A percentile compares a stretch with the other conserved stretches of the same genome.
These are phyloP conservation scores for Mesorhabditis spiculigera DNA, from an alignment of 2,888 invertebrate species.

Conservation along the genomic window DNA sequence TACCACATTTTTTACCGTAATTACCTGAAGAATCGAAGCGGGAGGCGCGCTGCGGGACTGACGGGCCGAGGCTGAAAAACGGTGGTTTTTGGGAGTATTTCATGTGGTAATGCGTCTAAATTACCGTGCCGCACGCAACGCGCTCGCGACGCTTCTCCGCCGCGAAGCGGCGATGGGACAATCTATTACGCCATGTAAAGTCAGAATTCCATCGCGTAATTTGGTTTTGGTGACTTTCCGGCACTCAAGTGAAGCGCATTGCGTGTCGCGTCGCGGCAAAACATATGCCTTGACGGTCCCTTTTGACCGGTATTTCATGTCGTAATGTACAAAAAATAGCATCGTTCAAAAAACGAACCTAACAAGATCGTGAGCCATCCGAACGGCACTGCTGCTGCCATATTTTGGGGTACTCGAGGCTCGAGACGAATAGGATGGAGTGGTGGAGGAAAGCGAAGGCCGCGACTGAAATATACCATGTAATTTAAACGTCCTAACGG, in stretches of 20 bases:
- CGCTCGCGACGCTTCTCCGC: not conserved
- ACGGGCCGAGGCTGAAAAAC: conserved; percentile 35
- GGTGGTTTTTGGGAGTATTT: not conserved
- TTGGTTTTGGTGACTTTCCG: no score
- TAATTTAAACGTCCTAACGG: no score
- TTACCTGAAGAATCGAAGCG: conserved; percentile 33
- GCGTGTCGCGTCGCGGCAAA: no score
- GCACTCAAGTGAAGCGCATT: no score
- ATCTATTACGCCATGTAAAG: no score
- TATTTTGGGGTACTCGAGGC: conserved; percentile 4
- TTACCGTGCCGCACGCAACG: not conserved
- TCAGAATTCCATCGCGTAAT: no score
- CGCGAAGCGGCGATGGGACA: no score
- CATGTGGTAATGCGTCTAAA: not conserved
- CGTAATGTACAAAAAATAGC: no score
- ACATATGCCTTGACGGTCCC: no score
- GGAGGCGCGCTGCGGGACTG: conserved; percentile 37
- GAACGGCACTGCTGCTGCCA: not conserved
- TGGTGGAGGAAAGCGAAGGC: not conserved
- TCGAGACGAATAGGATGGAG: not conserved
- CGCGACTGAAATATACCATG: not conserved
- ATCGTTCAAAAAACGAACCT: not conserved
- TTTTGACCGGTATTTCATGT: no score
- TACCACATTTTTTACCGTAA: not conserved
- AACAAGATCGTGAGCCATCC: not conserved